Evolutionary conservation across 2,888 invertebrate species (phyloP), one percentile per base, ranked within the genome.

Genomic region (Andrena trimmerana): DNA sequence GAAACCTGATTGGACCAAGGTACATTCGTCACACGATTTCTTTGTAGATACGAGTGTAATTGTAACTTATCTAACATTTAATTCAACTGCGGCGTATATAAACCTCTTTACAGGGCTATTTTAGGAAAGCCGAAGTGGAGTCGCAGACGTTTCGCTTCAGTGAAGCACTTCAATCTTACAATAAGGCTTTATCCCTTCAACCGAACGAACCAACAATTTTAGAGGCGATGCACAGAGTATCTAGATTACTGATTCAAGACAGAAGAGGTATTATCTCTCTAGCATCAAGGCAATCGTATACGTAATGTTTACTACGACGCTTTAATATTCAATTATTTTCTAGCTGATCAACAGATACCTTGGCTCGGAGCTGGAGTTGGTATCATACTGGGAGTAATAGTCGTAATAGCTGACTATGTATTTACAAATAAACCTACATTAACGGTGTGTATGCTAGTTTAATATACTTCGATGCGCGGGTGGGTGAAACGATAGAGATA

Each of bases 1-100:
- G 73, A 96, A 97, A 92, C 97, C 97, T 24, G 95, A 96, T 65
- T 97, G 97, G 97, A 96, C 97, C 7, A 97, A 97, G 95, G 97
- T 96, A 94, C 6, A 27, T 42, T 13, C 1, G 42, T 42, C 42
- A 1, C 62, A 31, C 0, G 65, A 6, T 3, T 50, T 42, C 31
- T 59, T 70, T 27, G 31, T n/a, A 31, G 2, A 62, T 24, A 16
- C n/a, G 2, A 59, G 52, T 8, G 10, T 16, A 7, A 73, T 42
- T 7, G n/a, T 29, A 52, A n/a, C 6, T 33, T 24, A 8, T 31
- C n/a, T 33, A 59, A 60, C 3, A 1, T 59, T 73, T 13, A 3
- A 68, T 84, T 54, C 6, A 60, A 59, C 13, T 33, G 0, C 54
- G 62, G 3, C 3, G 1, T 36, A 27, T 62, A n/a, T 10, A 42